Percentiles rank a stretch among this genome's conserved stretches.
phyloP scores from a whole-genome alignment of 2,113 vertebrate genomes.

The Cricetomys ansorgei region DNA sequence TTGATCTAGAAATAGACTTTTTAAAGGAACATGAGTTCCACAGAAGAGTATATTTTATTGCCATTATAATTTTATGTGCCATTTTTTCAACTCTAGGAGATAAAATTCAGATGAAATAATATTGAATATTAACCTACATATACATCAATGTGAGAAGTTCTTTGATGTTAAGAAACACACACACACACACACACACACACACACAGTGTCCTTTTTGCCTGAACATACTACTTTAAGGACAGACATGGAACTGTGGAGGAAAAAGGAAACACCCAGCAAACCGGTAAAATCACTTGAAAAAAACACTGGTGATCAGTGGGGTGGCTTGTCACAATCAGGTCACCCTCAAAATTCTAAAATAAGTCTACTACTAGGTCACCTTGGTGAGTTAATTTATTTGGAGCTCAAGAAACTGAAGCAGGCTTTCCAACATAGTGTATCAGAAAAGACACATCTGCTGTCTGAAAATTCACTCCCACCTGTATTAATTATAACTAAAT shows the following conservation, averaged over 20 bases:
- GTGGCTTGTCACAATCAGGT: slow-evolving; percentile 68
- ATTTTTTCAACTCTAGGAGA: slow-evolving; percentile 17
- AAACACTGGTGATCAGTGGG: slow-evolving; percentile 53
- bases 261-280: slow-evolving; percentile 49
- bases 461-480: background rate
- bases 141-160: slow-evolving; percentile 10
- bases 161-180: background rate
- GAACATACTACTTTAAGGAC: slow-evolving; percentile 35
- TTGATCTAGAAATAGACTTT: background rate
- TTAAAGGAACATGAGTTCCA: background rate
- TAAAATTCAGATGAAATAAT: background rate
- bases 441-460: background rate
- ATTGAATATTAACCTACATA: background rate
- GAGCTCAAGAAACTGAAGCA: slow-evolving; percentile 33
- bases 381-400: slow-evolving; percentile 72
- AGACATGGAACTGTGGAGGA: background rate
- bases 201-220: slow-evolving; percentile 9
- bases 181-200: background rate
- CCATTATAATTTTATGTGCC: background rate
- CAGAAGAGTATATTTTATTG: background rate
- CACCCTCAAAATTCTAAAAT: slow-evolving; percentile 72
- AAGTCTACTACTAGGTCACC: slow-evolving; percentile 67
- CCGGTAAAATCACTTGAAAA: slow-evolving; percentile 23
- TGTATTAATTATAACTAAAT: background rate
- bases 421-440: slow-evolving; percentile 44